Percentiles rank a stretch among this genome's conserved stretches.
phyloP scores from a whole-genome alignment of 92 coral and sea anemone genomes.

The Isaurus tuberculatus region DNA sequence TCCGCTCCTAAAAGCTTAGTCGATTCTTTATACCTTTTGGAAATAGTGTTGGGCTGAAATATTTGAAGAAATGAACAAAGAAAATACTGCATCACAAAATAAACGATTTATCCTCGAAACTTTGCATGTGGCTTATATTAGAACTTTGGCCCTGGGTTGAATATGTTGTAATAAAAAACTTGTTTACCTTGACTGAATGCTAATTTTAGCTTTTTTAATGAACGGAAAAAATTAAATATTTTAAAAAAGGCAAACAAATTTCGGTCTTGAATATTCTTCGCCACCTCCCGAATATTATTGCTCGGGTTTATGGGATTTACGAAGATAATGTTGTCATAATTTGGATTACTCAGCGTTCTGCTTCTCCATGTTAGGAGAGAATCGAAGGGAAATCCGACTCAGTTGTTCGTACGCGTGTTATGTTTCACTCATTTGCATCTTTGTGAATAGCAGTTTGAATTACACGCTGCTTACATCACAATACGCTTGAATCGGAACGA shows the following conservation, averaged over 20 bases:
- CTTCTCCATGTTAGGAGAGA: conserved; percentile 25
- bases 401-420: neutral
- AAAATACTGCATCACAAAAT: too few species aligned
- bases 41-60: too few species aligned
- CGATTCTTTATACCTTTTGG: too few species aligned
- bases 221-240: neutral
- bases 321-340: neutral
- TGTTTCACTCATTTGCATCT: neutral
- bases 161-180: neutral
- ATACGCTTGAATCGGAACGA: conserved; percentile 7
- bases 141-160: too few species aligned
- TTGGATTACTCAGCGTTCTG: neutral
- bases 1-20: too few species aligned
- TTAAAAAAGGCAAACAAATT: neutral
- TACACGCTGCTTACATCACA: conserved; percentile 16
- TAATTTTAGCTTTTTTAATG: conserved; percentile 4
- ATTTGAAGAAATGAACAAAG: too few species aligned
- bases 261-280: conserved; percentile 16
- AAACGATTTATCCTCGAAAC: too few species aligned
- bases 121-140: too few species aligned
- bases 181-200: conserved; percentile 9
- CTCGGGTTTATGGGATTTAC: neutral
- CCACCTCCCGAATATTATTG: neutral
- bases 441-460: neutral
- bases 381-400: conserved; percentile 12